Evolutionary conservation across 2,888 invertebrate species (phyloP).

Genomic region (Aspidapion aeneum): DNA sequence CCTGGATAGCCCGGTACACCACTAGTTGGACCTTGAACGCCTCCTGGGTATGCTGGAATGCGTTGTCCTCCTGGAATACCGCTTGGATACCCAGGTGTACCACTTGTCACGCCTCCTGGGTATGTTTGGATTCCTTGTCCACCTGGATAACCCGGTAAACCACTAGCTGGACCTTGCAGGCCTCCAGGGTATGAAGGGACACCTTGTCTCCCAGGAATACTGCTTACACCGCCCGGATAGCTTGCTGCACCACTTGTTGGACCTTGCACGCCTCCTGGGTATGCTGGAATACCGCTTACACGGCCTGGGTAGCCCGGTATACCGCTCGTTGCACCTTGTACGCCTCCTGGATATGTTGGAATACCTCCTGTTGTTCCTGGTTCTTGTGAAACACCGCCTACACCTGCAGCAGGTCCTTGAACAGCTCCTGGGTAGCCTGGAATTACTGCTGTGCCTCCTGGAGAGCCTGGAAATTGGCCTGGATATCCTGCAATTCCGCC

Average conservation of each 20-base stretch:
- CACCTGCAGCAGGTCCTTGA: background rate
- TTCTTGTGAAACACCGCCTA: background rate
- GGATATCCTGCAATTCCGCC: slow-evolving; percentile 6
- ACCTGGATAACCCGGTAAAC: slow-evolving; percentile 6
- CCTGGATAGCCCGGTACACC: slow-evolving; percentile 16
- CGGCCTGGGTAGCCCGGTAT: slow-evolving; percentile 7
- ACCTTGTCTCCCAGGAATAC: too few relatives aligned
- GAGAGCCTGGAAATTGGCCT: too few relatives aligned
- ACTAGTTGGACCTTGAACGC: slow-evolving; percentile 16
- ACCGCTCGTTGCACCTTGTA: background rate
- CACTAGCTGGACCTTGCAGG: slow-evolving; percentile 16
- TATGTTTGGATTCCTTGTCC: slow-evolving; percentile 7
- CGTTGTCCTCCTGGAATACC: too few relatives aligned
- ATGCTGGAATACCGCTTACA: slow-evolving; percentile 5
- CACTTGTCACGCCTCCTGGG: slow-evolving; percentile 4
- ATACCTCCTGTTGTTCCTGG: too few relatives aligned
- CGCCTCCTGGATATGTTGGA: too few relatives aligned
- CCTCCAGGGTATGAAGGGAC: too few relatives aligned
- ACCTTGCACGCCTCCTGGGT: slow-evolving; percentile 7
- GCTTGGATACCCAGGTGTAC: too few relatives aligned
- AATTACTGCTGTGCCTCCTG: too few relatives aligned
- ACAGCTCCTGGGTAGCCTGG: background rate
- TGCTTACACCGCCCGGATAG: too few relatives aligned
- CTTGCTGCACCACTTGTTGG: slow-evolving; percentile 1
- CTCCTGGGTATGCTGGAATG: too few relatives aligned